Conservation (phyloP, 1,140 invertebrate genomes). For the Eubasilissa regina region DNA sequence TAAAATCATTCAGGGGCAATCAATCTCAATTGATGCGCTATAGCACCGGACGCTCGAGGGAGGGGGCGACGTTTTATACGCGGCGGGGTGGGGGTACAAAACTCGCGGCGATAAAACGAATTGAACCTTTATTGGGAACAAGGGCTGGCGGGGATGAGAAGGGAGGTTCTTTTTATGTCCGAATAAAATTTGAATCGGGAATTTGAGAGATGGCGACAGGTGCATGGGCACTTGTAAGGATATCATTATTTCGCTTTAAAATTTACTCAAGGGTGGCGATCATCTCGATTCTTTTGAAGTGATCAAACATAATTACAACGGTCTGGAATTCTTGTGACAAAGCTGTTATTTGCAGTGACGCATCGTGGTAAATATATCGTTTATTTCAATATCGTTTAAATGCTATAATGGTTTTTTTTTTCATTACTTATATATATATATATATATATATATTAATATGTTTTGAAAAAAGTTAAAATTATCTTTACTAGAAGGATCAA, state of each 20-base stretch:
- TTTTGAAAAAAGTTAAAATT: too few species aligned
- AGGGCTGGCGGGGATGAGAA: not conserved
- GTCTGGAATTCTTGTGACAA: too few species aligned
- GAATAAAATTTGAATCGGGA: conserved; percentile 22
- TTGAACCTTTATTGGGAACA: conserved; percentile 56
- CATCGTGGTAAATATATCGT: too few species aligned
- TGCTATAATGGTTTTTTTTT: too few species aligned
- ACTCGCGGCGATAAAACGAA: conserved; percentile 52
- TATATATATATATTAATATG: too few species aligned
- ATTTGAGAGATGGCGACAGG: conserved; percentile 34
- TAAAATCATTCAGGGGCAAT: conserved; percentile 60
- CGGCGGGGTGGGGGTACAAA: not conserved
- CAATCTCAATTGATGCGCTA: conserved; percentile 57
- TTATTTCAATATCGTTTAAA: too few species aligned
- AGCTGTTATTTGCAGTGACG: too few species aligned
- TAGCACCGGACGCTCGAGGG: conserved; percentile 35
- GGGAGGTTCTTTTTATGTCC: conserved; percentile 23
- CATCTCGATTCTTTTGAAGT: not conserved
- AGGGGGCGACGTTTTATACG: conserved; percentile 24
- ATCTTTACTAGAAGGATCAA: too few species aligned
- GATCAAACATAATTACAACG: too few species aligned
- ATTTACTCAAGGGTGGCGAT: not conserved
- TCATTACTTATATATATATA: too few species aligned
- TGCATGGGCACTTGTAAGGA: conserved; percentile 24
- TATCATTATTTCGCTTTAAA: conserved; percentile 12